A percentile compares a stretch with the other conserved stretches of the same genome.
These are phyloP conservation scores for Proctacanthus coquilletti DNA, from an alignment of 1,140 invertebrate genomes.

Conservation along the genomic window DNA sequence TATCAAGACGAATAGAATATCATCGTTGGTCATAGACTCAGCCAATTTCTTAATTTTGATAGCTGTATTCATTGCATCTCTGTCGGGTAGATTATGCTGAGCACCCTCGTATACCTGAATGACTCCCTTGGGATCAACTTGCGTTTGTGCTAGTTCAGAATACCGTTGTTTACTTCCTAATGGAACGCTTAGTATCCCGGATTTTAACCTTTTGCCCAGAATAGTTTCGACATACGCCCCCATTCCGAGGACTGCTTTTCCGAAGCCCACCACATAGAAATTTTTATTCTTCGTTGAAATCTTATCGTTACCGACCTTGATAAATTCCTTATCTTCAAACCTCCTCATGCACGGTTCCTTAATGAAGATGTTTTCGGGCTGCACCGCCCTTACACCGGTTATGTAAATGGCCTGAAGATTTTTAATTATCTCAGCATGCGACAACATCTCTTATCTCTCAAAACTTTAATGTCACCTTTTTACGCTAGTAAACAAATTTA, in stretches of 20 bases:
- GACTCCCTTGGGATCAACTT: constrained; percentile 10
- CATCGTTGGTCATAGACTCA: constrained; percentile 38
- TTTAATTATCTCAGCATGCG: too few species aligned
- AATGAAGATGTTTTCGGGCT: too few species aligned
- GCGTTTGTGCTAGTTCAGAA: constrained; percentile 10
- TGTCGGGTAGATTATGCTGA: constrained; percentile 61
- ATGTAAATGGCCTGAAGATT: too few species aligned
- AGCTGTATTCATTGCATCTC: constrained; percentile 47
- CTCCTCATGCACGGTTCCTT: too few species aligned
- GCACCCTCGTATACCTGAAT: constrained; percentile 42
- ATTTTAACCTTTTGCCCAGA: constrained; percentile 42
- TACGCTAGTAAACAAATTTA: too few species aligned
- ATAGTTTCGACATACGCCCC: constrained; percentile 52
- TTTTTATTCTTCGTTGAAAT: too few species aligned
- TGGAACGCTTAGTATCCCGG: constrained; percentile 68
- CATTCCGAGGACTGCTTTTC: constrained; percentile 86
- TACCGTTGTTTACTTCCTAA: constrained; percentile 33
- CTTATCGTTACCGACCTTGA: too few species aligned
- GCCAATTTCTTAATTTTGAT: constrained; percentile 52
- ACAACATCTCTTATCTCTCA: too few species aligned
- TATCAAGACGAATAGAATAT: constrained; percentile 68
- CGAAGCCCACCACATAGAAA: constrained; percentile 76
- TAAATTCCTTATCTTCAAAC: too few species aligned
- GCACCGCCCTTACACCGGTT: too few species aligned
- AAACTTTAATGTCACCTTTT: too few species aligned